Evolutionary conservation across 2,797 vertebrate genomes (phyloP).

Genomic region (Catharus ustulatus): DNA sequence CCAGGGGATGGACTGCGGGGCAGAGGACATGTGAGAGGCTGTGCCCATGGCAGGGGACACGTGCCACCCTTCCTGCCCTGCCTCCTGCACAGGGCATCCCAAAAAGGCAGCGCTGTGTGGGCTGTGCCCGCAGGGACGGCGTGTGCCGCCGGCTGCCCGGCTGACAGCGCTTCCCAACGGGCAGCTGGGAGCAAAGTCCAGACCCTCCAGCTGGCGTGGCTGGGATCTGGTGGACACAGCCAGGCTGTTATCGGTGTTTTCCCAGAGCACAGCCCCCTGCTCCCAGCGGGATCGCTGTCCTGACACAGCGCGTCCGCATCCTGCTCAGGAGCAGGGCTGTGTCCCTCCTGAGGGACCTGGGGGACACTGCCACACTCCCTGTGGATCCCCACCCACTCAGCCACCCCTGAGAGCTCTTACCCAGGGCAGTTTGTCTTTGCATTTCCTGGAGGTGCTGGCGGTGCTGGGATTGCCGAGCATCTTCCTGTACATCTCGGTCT

Average conservation of each 20-base stretch:
- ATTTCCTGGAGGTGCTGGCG: conserved; percentile 48
- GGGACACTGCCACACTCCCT: neutral
- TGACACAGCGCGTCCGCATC: neutral
- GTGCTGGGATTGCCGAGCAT: conserved; percentile 88
- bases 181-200: neutral
- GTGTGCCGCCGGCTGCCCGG: neutral
- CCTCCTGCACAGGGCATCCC: neutral
- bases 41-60: neutral
- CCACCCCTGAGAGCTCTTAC: conserved; percentile 58
- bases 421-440: conserved; percentile 85
- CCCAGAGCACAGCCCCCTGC: neutral
- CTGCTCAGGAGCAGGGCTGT: neutral
- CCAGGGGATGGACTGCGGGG: conserved; percentile 89
- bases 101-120: neutral
- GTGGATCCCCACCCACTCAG: neutral
- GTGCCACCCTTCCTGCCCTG: neutral
- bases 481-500: conserved; percentile 97
- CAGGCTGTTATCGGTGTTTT: neutral
- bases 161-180: neutral
- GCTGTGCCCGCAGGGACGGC: neutral
- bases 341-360: fast-evolving
- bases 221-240: fast-evolving
- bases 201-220: neutral
- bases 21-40: neutral
- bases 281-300: neutral